A percentile compares a stretch with the other conserved stretches of the same genome.
Evolutionary conservation across 2,888 invertebrate species (phyloP).

Genomic region (Caenorhabditis zanzibari): DNA sequence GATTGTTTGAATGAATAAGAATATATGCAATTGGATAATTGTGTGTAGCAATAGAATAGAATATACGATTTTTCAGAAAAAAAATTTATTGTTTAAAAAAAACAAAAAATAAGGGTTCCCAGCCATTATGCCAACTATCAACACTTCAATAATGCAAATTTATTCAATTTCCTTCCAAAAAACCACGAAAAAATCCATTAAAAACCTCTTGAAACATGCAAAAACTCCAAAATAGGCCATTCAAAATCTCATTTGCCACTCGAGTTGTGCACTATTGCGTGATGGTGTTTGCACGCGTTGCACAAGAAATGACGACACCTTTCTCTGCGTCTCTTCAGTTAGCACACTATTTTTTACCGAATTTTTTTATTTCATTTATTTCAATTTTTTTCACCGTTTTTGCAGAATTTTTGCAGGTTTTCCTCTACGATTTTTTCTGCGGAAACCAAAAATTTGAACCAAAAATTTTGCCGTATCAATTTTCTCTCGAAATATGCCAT

Average conservation of each 20-base stretch:
- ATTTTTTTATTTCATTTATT: background rate
- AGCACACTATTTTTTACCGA: constrained; percentile 6
- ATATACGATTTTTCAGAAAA: background rate
- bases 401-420: constrained; percentile 13
- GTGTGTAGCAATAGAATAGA: background rate
- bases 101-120: too few relatives aligned
- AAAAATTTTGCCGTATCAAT: background rate
- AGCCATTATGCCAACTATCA: too few relatives aligned
- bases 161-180: background rate
- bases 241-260: constrained; percentile 32
- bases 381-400: background rate
- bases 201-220: background rate
- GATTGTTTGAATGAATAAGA: constrained; percentile 18
- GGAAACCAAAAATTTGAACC: background rate
- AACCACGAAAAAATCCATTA: background rate
- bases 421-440: background rate
- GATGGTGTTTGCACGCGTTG: constrained; percentile 44
- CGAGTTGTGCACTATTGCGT: constrained; percentile 27
- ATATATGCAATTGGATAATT: constrained; percentile 26
- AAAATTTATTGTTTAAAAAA: background rate
- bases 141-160: too few relatives aligned
- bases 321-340: constrained; percentile 25
- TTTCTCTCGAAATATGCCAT: constrained; percentile 4
- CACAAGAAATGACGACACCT: constrained; percentile 28
- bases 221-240: constrained; percentile 5